phyloP scores from a whole-genome alignment of 64 coral and sea anemone genomes.

The Pocillopora verrucosa region DNA sequence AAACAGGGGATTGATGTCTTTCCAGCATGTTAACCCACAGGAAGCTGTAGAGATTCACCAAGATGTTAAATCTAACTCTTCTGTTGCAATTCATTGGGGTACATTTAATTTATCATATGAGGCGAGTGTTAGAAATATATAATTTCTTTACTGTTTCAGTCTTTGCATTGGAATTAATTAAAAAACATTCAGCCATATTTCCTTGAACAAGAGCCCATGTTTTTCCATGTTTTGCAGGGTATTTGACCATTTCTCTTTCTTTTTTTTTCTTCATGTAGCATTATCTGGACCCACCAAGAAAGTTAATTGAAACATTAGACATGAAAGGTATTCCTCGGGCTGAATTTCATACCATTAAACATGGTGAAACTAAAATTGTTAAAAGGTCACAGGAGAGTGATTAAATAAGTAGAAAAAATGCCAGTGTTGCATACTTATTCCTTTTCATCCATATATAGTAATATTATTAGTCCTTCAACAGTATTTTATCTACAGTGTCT shows the following conservation, averaged over 20 bases:
- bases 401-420: not conserved
- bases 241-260: not conserved
- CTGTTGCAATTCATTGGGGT: conserved; percentile 62
- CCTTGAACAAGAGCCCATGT: no score
- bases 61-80: conserved; percentile 39
- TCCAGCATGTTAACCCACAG: conserved; percentile 59
- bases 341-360: conserved; percentile 40
- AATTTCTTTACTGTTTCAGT: no score
- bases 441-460: no score
- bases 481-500: no score
- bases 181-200: not conserved
- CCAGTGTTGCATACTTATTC: no score
- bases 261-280: conserved; percentile 3
- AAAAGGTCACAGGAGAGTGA: not conserved
- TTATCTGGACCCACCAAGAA: conserved; percentile 45
- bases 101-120: conserved; percentile 64
- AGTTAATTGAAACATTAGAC: conserved; percentile 32
- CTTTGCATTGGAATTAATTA: no score
- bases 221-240: not conserved
- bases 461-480: no score
- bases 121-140: not conserved
- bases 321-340: conserved; percentile 32
- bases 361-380: conserved; percentile 57
- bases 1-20: conserved; percentile 45
- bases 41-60: conserved; percentile 40